Conservation (phyloP, 53 echinoderm and acorn worm species). For the Mesocentrotus franciscanus region DNA sequence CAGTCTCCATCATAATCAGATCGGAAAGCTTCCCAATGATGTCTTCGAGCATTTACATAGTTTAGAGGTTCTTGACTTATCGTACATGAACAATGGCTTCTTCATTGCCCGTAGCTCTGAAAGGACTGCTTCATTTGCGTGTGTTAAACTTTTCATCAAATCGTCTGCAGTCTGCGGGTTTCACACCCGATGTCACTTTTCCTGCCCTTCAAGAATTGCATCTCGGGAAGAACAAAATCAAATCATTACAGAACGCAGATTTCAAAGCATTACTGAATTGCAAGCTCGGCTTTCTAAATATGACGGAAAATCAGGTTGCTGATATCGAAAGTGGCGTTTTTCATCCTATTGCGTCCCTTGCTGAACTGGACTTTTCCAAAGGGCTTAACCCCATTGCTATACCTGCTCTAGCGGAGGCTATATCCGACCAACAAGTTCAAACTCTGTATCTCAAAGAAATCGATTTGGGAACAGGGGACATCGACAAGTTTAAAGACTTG, state of each 20-base stretch:
- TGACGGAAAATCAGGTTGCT: conserved; percentile 73
- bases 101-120: conserved; percentile 63
- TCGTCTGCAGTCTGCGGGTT: conserved; percentile 70
- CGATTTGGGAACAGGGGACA: conserved; percentile 61
- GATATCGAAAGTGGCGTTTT: conserved; percentile 72
- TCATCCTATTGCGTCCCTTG: conserved; percentile 57
- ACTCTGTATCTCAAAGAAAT: conserved; percentile 68
- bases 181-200: conserved; percentile 59
- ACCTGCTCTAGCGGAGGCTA: conserved; percentile 66
- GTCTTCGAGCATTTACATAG: conserved; percentile 64
- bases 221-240: conserved; percentile 74
- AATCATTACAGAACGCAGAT: conserved; percentile 66
- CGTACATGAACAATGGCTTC: conserved; percentile 79
- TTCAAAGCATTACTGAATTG: conserved; percentile 68
- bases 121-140: conserved; percentile 54
- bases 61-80: conserved; percentile 78
- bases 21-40: conserved; percentile 68
- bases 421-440: conserved; percentile 48
- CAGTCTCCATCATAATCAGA: conserved; percentile 76
- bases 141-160: conserved; percentile 68
- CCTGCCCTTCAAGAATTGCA: conserved; percentile 69
- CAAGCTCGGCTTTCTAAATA: conserved; percentile 68
- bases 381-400: conserved; percentile 66
- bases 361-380: conserved; percentile 66
- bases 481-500: conserved; percentile 71